These are phyloP conservation scores for Notocelia uddmanniana DNA, from an alignment of 2,888 invertebrate genomes.

Conservation along the genomic window DNA sequence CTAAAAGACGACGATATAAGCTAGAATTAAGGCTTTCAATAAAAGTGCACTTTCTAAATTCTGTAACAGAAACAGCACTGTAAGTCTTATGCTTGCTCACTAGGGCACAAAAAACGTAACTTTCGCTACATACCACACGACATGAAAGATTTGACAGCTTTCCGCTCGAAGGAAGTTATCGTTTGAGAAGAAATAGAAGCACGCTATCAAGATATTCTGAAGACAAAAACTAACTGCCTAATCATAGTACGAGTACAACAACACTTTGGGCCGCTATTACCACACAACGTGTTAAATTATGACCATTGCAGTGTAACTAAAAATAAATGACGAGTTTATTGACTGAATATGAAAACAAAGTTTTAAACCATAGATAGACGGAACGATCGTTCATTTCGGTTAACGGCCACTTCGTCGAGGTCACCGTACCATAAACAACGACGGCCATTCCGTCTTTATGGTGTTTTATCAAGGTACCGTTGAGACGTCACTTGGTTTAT, in stretches of 20 bases:
- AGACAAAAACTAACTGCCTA: conserved; percentile 8
- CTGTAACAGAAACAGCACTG: conserved; percentile 2
- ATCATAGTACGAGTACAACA: conserved; percentile 9
- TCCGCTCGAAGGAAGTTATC: conserved; percentile 20
- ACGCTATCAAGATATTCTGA: background rate
- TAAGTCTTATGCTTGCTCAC: conserved; percentile 11
- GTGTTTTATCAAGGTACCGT: conserved; percentile 76
- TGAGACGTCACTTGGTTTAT: conserved; percentile 66
- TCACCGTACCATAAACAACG: conserved; percentile 71
- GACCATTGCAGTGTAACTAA: conserved; percentile 13
- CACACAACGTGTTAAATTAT: conserved; percentile 27
- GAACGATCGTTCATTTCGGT: conserved; percentile 65
- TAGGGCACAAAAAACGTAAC: conserved; percentile 13
- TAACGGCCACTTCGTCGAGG: conserved; percentile 67
- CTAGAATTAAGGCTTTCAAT: conserved; percentile 14
- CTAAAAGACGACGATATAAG: conserved; percentile 7
- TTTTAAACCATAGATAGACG: conserved; percentile 31
- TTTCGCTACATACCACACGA: conserved; percentile 34
- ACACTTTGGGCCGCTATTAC: conserved; percentile 21
- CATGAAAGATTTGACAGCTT: conserved; percentile 24
- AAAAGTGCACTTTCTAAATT: conserved; percentile 15
- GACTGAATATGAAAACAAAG: conserved; percentile 37
- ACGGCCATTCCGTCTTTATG: conserved; percentile 68
- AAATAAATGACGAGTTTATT: conserved; percentile 37
- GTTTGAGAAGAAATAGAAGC: conserved; percentile 14